These are phyloP conservation scores for Steatornis caripensis DNA, from an alignment of 2,113 vertebrate species.

Conservation along the genomic window DNA sequence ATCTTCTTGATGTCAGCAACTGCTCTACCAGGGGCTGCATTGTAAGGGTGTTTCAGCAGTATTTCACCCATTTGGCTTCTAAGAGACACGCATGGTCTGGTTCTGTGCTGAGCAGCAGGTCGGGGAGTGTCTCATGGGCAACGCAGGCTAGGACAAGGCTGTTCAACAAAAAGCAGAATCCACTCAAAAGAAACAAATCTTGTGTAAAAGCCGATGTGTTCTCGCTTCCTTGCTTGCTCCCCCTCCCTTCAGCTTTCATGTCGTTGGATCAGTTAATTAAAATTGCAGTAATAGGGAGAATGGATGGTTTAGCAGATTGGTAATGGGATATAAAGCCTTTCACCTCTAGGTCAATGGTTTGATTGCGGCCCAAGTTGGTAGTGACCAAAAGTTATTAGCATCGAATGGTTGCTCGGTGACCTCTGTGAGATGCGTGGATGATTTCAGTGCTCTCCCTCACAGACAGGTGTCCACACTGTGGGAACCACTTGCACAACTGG, in stretches of 20 bases:
- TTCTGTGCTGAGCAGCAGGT: neutral
- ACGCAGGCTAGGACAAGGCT: neutral
- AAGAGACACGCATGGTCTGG: fast-evolving
- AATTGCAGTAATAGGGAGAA: constrained; percentile 58
- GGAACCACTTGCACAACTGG: neutral
- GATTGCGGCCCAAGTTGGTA: constrained; percentile 36
- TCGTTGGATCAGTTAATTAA: constrained; percentile 63
- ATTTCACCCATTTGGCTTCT: neutral
- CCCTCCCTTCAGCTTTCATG: constrained; percentile 51
- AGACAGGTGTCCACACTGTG: constrained; percentile 21
- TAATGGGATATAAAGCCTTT: constrained; percentile 65
- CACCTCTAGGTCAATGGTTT: constrained; percentile 59
- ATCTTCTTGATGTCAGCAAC: neutral
- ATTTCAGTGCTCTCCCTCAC: neutral
- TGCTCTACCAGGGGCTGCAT: neutral
- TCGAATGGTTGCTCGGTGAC: constrained; percentile 50
- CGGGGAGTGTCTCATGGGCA: neutral
- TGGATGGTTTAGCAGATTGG: constrained; percentile 49
- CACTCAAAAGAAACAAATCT: constrained; percentile 35
- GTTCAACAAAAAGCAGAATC: neutral
- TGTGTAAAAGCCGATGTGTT: constrained; percentile 42
- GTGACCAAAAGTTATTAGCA: constrained; percentile 62
- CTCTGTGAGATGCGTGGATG: neutral
- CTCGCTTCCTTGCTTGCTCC: constrained; percentile 18
- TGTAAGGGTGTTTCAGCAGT: neutral